These are phyloP conservation scores for Eunapius fragilis DNA, from an alignment of 37 sponge, comb jelly and placozoan genomes.

Conservation along the genomic window DNA sequence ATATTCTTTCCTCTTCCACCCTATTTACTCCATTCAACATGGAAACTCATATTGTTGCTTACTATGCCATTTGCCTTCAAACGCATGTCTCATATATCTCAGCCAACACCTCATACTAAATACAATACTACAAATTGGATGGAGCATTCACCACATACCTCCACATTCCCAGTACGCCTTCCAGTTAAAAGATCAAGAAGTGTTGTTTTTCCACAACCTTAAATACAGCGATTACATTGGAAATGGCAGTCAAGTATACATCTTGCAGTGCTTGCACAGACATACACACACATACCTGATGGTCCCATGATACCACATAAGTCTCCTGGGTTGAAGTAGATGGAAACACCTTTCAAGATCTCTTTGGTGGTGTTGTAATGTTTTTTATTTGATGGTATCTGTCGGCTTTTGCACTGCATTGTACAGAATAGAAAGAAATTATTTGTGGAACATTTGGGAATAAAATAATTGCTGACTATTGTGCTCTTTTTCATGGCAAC, in stretches of 20 bases:
- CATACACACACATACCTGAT: slow-evolving; percentile 42
- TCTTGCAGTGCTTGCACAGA: too few species aligned
- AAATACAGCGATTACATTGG: too few species aligned
- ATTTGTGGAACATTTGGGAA: too few species aligned
- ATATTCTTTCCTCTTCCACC: too few species aligned
- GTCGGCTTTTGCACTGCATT: too few species aligned
- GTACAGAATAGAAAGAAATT: too few species aligned
- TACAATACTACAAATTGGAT: neutral
- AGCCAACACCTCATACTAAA: neutral
- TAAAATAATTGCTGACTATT: too few species aligned
- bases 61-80: too few species aligned
- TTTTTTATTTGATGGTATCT: neutral
- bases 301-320: slow-evolving; percentile 91
- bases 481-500: neutral
- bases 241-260: too few species aligned
- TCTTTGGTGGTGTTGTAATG: slow-evolving; percentile 1
- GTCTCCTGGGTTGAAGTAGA: slow-evolving; percentile 89
- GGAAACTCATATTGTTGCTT: too few species aligned
- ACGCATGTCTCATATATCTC: neutral
- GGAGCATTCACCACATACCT: slow-evolving; percentile 8
- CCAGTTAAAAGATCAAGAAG: slow-evolving; percentile 52
- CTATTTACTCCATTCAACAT: too few species aligned
- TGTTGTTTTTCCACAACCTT: slow-evolving; percentile 64
- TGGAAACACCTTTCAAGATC: slow-evolving; percentile 75
- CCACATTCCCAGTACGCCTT: slow-evolving; percentile 6